A percentile compares a stretch with the other conserved stretches of the same genome.
Evolutionary conservation across 2,113 vertebrate genomes (phyloP).

Genomic region (Ceyx melanurus): DNA sequence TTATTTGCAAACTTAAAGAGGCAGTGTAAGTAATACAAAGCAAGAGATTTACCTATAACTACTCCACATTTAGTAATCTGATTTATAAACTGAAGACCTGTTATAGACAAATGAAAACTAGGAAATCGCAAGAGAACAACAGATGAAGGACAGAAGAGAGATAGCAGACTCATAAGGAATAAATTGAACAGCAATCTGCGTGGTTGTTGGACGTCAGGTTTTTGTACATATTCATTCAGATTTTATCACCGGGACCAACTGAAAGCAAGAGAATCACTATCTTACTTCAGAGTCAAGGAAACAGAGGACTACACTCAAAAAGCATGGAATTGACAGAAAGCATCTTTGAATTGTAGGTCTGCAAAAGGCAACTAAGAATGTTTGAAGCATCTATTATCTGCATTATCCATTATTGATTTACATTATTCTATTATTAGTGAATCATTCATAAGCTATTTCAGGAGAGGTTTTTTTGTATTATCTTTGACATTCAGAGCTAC

Average conservation of each 20-base stretch:
- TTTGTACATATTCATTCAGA: neutral
- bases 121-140: neutral
- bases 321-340: neutral
- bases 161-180: neutral
- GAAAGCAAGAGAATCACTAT: neutral
- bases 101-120: neutral
- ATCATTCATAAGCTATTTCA: neutral
- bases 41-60: neutral
- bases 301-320: neutral
- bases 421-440: neutral
- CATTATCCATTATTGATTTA: neutral
- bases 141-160: neutral
- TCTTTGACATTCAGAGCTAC: conserved; percentile 6
- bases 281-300: neutral
- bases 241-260: neutral
- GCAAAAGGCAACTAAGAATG: neutral
- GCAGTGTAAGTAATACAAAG: neutral
- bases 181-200: neutral
- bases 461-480: neutral
- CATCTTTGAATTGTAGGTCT: neutral
- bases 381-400: neutral
- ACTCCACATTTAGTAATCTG: neutral
- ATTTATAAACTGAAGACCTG: neutral
- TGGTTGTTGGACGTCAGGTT: neutral
- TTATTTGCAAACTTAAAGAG: neutral